These are phyloP conservation scores for Podarcis muralis DNA, from an alignment of 2,113 vertebrate species.

Conservation along the genomic window DNA sequence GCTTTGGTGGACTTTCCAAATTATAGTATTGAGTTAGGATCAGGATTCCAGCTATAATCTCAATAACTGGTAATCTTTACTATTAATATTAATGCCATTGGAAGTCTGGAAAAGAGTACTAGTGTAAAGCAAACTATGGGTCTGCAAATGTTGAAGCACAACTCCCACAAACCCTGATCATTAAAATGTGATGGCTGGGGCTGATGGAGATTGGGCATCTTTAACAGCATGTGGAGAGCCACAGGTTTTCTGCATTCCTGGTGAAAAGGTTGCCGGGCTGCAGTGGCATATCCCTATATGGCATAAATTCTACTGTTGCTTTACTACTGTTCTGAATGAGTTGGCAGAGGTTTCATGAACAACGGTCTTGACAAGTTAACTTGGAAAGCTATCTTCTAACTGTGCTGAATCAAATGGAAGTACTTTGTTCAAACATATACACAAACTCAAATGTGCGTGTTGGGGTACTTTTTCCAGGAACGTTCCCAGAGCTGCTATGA, in stretches of 20 bases:
- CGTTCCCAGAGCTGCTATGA: constrained; percentile 66
- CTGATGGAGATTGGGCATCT: no score
- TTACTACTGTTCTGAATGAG: constrained; percentile 53
- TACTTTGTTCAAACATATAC: constrained; percentile 71
- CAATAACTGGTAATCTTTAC: neutral
- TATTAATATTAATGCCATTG: neutral
- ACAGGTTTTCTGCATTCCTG: no score
- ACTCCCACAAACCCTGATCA: no score
- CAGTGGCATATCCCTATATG: neutral
- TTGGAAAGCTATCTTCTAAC: constrained; percentile 51
- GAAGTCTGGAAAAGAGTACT: neutral
- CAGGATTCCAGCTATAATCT: neutral
- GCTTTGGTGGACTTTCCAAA: constrained; percentile 55
- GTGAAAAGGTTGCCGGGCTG: neutral
- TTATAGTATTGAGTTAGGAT: constrained; percentile 50
- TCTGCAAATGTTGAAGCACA: no score
- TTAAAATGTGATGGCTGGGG: no score
- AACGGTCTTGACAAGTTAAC: constrained; percentile 69
- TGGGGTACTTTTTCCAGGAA: constrained; percentile 70
- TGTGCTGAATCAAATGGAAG: constrained; percentile 69
- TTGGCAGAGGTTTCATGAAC: constrained; percentile 66
- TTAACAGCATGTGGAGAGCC: no score
- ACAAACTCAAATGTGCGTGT: constrained; percentile 70
- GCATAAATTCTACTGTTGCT: constrained; percentile 43
- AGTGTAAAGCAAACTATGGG: no score